Evolutionary conservation across 2,888 invertebrate species (phyloP), one percentile per base, ranked within the genome.

Genomic region (Odontocolon sp.): DNA sequence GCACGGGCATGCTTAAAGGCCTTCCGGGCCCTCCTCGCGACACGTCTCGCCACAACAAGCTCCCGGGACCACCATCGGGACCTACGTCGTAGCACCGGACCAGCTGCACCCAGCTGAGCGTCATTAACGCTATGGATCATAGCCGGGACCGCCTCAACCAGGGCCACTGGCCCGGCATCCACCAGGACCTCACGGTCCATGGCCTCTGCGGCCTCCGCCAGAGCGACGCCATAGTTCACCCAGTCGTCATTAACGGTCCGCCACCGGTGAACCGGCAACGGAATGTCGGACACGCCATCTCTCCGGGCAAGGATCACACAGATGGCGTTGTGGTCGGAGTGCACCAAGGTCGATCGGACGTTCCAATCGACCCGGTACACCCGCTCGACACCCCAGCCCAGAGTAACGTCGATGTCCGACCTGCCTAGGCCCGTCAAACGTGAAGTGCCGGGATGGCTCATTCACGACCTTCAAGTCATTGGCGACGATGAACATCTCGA

Each of bases 341-440:
- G 47, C 33, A 47, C 47, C 33, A 63, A 8, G 1, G 8, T 47
- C 5, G 47, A 23, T 21, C 21, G 47, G 21, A 71, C 36, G 2
- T 16, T 3, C 54, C 63, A 71, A 2, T 21, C 33, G 33, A 14
- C 4, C 40, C 38, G 42, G 40, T 33, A 31, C 31, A 42, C 45
- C 6, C 64, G 23, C 8, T 16, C 54, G 3, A 42, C n/a, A 33
- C 36, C 67, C 57, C 68, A 80, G 3, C 50, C 71, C 16, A 81
- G 21, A 0, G 73, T 66, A 14, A 81, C 78, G 38, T 81, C 81
- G 6, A 81, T 78, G 18, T 76, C 80, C 52, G 71, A 78, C 38
- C 54, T 21, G 0, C 74, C 38, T 70, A 11, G 68, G 61, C 0
- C 71, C 79, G 40, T 64, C 52, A 45, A 78, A 80, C 18, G 75